These are phyloP conservation scores for Ophion ventricosus DNA, from an alignment of 2,888 invertebrate genomes.

Conservation along the genomic window DNA sequence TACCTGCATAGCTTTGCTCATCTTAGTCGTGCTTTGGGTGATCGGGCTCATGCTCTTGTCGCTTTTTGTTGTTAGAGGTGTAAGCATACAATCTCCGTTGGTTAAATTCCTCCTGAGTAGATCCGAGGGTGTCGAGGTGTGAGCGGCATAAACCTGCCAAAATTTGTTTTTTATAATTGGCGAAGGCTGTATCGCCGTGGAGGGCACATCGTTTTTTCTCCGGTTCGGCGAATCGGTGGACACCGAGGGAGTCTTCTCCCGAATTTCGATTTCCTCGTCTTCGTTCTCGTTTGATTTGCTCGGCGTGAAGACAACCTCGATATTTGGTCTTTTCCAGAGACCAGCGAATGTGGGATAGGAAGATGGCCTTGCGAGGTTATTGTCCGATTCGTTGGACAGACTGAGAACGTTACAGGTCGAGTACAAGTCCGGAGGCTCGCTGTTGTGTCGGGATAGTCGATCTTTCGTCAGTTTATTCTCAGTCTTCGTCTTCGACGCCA, in stretches of 20 bases:
- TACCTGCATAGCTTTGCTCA: slow-evolving; percentile 95
- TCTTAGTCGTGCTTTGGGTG: slow-evolving; percentile 93
- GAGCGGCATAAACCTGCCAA: slow-evolving; percentile 76
- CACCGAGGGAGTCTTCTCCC: background rate
- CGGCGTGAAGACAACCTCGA: slow-evolving; percentile 66
- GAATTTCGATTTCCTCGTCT: slow-evolving; percentile 38
- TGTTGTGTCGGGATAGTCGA: slow-evolving; percentile 74
- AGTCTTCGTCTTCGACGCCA: background rate
- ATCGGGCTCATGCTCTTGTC: slow-evolving; percentile 95
- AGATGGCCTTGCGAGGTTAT: slow-evolving; percentile 70
- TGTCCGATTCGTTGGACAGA: slow-evolving; percentile 40
- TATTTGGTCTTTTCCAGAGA: slow-evolving; percentile 61
- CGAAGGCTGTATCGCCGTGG: slow-evolving; percentile 63
- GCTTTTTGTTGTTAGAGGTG: slow-evolving; percentile 84
- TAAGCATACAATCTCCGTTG: slow-evolving; percentile 82
- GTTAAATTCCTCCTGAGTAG: slow-evolving; percentile 77
- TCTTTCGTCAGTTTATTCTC: slow-evolving; percentile 8
- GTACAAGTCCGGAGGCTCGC: slow-evolving; percentile 77
- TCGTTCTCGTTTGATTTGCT: slow-evolving; percentile 48
- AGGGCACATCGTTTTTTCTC: slow-evolving; percentile 24
- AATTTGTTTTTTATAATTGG: slow-evolving; percentile 75
- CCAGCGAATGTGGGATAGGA: slow-evolving; percentile 72
- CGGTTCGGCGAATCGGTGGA: slow-evolving; percentile 32
- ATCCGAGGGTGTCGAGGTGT: slow-evolving; percentile 81
- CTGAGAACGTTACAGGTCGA: slow-evolving; percentile 67